Conservation (phyloP, 1,140 invertebrate species). For the Anthonomus grandis region DNA sequence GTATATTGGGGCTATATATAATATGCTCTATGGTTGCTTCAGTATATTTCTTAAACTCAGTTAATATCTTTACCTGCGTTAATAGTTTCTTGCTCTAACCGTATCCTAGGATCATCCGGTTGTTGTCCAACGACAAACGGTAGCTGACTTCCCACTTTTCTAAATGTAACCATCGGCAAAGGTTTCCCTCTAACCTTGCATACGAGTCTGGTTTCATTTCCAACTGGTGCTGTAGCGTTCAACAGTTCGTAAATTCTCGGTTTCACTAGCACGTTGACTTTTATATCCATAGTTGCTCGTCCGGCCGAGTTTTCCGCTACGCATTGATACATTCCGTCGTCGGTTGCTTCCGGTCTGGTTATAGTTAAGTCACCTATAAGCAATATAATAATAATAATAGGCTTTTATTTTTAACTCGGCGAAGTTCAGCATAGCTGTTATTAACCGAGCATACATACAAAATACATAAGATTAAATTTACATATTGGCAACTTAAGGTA, state of each 20-base stretch:
- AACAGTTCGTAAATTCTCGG: conserved; percentile 75
- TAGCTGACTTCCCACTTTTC: conserved; percentile 57
- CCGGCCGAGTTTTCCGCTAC: conserved; percentile 80
- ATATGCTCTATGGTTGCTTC: too few species aligned
- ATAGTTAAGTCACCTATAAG: conserved; percentile 63
- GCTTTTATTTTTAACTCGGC: too few species aligned
- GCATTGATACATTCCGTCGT: conserved; percentile 79
- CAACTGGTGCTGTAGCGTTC: conserved; percentile 68
- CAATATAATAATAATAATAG: too few species aligned
- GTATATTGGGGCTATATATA: too few species aligned
- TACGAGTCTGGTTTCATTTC: conserved; percentile 61
- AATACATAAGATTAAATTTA: too few species aligned
- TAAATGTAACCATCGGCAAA: conserved; percentile 71
- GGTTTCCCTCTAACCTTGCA: conserved; percentile 78
- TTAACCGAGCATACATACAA: too few species aligned
- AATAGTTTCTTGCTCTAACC: conserved; percentile 16
- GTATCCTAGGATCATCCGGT: conserved; percentile 51
- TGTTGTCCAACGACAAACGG: conserved; percentile 61
- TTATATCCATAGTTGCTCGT: conserved; percentile 58
- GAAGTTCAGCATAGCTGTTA: too few species aligned
- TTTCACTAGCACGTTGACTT: conserved; percentile 69
- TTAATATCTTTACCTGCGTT: conserved; percentile 31
- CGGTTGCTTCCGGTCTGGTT: conserved; percentile 69
- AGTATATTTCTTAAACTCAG: too few species aligned
- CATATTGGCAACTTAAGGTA: too few species aligned